Base-by-base conservation (phyloP, 2,888 invertebrate genomes). In the Andrena flavipes region DNA sequence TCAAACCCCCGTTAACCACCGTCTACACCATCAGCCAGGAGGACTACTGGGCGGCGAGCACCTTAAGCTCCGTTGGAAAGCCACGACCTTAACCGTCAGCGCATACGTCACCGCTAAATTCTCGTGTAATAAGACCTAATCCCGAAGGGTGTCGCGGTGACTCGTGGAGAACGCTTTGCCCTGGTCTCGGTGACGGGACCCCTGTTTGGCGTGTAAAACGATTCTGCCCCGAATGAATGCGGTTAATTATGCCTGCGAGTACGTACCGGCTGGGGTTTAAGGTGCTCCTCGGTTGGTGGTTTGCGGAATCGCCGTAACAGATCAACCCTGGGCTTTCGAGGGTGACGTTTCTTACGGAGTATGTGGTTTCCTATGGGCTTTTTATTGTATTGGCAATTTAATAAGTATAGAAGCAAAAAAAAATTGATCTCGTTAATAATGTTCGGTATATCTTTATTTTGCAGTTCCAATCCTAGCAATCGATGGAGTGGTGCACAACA, bases 391-490 rank as follows among this genome's bases (percentile, higher is more conserved):
- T 4, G 42, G 4, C 16, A 16, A 16, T 13, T 42, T 1, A 5
- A 42, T 42, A 16, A 42, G 42, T 16, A 42, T 42, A 16, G 16
- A 16, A 42, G 1, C 4, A 16, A 16, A 42, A 42, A 42, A 42
- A 42, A 42, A 5, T 42, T 5, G 16, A 16, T 16, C 42, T 13
- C 4, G 42, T 30, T 54, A 56, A 26, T 42, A 67, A 29, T 13
- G 16, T 49, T 69, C 20, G 16, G 63, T 74, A 5, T 5, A 51
- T 51, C 16, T 65, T 62, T 73, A 84, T 88, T 82, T 95, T 95
- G 60, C 96, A 97, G 98, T 97, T 93, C 97, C 97, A 71, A 96
- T 97, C 91, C 96, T 96, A 83, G 96, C 97, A 91, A 97, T 98
- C 81, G 96, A 97, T 92, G 98, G 98, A 33, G 98, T 98, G 5